Conservation (phyloP, 1,140 invertebrate species). For the Scaptomyza hsui region DNA sequence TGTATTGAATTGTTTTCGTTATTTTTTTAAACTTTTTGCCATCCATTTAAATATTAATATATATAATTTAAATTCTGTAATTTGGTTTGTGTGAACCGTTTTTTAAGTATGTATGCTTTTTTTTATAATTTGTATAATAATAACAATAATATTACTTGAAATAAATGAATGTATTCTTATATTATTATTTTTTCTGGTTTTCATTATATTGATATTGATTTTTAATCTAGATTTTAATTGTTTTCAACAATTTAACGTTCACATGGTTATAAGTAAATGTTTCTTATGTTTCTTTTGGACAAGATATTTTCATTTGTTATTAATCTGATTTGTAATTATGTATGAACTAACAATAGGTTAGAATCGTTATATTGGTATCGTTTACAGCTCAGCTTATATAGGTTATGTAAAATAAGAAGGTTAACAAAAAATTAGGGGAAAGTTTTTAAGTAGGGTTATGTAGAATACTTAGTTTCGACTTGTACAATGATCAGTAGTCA, state of each 20-base stretch:
- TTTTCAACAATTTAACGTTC: slow-evolving; percentile 78
- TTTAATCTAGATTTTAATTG: slow-evolving; percentile 74
- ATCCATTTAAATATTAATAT: slow-evolving; percentile 32
- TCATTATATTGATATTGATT: slow-evolving; percentile 65
- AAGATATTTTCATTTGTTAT: slow-evolving; percentile 60
- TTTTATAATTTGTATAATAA: slow-evolving; percentile 59
- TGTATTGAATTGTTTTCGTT: slow-evolving; percentile 44
- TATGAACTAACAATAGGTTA: slow-evolving; percentile 39
- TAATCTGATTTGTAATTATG: slow-evolving; percentile 32
- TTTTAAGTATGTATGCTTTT: slow-evolving; percentile 35
- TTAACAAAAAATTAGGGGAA: slow-evolving; percentile 1
- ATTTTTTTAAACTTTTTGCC: slow-evolving; percentile 25
- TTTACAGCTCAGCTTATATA: slow-evolving; percentile 13
- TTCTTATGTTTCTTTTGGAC: slow-evolving; percentile 62
- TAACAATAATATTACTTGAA: slow-evolving; percentile 75
- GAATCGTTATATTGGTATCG: slow-evolving; percentile 17
- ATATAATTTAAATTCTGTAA: slow-evolving; percentile 37
- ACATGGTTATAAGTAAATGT: slow-evolving; percentile 75
- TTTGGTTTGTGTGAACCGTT: slow-evolving; percentile 17
- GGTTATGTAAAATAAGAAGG: slow-evolving; percentile 12
- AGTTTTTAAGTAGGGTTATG: not conserved
- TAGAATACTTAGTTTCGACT: slow-evolving; percentile 15
- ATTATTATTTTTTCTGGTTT: slow-evolving; percentile 6
- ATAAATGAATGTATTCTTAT: slow-evolving; percentile 62
- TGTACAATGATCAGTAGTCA: not conserved